These are phyloP conservation scores for Chironomus tentans DNA, from an alignment of 2,888 invertebrate genomes.

Conservation along the genomic window DNA sequence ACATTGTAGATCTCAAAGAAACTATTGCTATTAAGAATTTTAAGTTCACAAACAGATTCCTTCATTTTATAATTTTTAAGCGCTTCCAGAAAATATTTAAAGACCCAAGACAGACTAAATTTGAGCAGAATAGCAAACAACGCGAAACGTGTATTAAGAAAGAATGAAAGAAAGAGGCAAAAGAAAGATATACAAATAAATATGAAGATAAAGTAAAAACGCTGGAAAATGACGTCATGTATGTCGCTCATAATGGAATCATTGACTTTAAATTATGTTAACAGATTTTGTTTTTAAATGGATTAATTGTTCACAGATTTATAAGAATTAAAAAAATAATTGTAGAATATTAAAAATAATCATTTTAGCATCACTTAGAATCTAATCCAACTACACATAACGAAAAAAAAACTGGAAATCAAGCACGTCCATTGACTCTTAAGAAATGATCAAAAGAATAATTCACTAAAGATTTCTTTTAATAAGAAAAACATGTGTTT, in stretches of 20 bases:
- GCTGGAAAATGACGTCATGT: not conserved
- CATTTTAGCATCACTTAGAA: too few relatives aligned
- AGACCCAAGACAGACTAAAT: too few relatives aligned
- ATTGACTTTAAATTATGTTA: too few relatives aligned
- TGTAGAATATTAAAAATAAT: too few relatives aligned
- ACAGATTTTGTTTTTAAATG: not conserved
- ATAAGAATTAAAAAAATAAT: too few relatives aligned
- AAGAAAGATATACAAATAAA: not conserved
- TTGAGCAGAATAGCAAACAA: not conserved
- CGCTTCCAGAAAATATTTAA: not conserved
- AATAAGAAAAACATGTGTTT: not conserved
- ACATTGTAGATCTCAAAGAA: too few relatives aligned
- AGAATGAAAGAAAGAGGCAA: not conserved
- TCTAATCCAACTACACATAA: too few relatives aligned
- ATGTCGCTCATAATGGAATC: not conserved
- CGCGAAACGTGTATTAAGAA: not conserved
- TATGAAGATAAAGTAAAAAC: not conserved
- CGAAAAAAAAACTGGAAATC: too few relatives aligned
- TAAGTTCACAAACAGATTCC: not conserved
- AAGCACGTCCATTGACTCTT: too few relatives aligned
- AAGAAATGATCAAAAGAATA: too few relatives aligned
- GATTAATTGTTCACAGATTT: too few relatives aligned
- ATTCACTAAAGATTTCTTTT: not conserved
- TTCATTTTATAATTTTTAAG: not conserved
- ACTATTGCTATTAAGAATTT: too few relatives aligned